Percentiles rank a stretch among this genome's conserved stretches.
Evolutionary conservation across 2,888 invertebrate species (phyloP).

Genomic region (Eulithis testata): DNA sequence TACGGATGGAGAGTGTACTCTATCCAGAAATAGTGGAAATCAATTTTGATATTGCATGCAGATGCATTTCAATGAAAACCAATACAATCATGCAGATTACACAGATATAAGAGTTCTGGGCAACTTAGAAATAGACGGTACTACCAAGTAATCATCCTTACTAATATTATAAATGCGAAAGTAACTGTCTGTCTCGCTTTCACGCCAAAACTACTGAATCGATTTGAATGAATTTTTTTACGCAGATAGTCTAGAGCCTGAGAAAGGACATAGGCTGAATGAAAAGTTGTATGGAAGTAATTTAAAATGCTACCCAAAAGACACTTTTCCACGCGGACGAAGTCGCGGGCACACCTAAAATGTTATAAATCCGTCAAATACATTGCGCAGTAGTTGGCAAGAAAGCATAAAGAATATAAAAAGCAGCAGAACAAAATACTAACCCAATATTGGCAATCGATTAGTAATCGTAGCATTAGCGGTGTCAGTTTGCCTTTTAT

Average conservation of each 20-base stretch:
- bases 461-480: constrained; percentile 55
- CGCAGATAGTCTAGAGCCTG: no score
- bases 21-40: not conserved
- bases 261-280: no score
- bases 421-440: constrained; percentile 52
- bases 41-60: not conserved
- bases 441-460: constrained; percentile 66
- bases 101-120: no score
- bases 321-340: no score
- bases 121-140: not conserved
- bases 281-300: no score
- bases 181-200: no score
- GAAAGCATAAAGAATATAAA: constrained; percentile 46
- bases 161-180: no score
- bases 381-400: constrained; percentile 43
- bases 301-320: no score
- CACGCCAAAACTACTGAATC: no score
- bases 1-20: no score
- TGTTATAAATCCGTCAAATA: constrained; percentile 27
- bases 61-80: constrained; percentile 21
- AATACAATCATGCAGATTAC: constrained; percentile 20
- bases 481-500: constrained; percentile 60
- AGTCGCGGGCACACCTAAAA: no score
- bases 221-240: no score
- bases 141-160: not conserved